A percentile compares a stretch with the other conserved stretches of the same genome.
phyloP scores from a whole-genome alignment of 1,140 invertebrate genomes.

The Hyposmocoma kahamanoa region DNA sequence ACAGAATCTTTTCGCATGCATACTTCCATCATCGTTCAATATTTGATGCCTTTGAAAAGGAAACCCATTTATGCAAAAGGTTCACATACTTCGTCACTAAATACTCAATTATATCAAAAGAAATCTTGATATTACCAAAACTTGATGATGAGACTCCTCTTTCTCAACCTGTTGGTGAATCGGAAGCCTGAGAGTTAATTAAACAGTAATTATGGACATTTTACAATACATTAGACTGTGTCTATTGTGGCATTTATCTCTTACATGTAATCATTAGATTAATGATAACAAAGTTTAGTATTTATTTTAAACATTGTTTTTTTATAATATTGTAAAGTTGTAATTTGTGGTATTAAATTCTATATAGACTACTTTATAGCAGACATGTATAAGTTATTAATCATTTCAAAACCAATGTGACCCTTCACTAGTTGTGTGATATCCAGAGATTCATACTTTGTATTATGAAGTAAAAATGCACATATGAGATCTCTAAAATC shows the following conservation, averaged over 20 bases:
- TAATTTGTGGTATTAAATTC: too few relatives aligned
- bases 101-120: slow-evolving; percentile 98
- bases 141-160: slow-evolving; percentile 79
- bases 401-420: too few relatives aligned
- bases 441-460: too few relatives aligned
- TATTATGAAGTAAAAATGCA: too few relatives aligned
- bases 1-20: slow-evolving; percentile 99
- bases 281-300: neutral
- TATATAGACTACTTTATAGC: too few relatives aligned
- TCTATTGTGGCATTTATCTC: slow-evolving; percentile 9
- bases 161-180: slow-evolving; percentile 76
- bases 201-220: neutral
- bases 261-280: slow-evolving; percentile 7
- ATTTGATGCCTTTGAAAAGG: slow-evolving; percentile 98
- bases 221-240: neutral
- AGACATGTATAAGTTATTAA: too few relatives aligned
- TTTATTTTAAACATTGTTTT: neutral
- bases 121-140: slow-evolving; percentile 99
- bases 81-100: slow-evolving; percentile 99
- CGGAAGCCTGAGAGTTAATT: slow-evolving; percentile 75
- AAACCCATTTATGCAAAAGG: slow-evolving; percentile 95
- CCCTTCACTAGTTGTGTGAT: too few relatives aligned
- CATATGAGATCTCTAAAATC: too few relatives aligned
- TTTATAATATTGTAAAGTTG: too few relatives aligned
- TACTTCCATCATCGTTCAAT: slow-evolving; percentile 98